Conservation (phyloP, 2,113 vertebrate genomes). For the Caranx ignobilis region DNA sequence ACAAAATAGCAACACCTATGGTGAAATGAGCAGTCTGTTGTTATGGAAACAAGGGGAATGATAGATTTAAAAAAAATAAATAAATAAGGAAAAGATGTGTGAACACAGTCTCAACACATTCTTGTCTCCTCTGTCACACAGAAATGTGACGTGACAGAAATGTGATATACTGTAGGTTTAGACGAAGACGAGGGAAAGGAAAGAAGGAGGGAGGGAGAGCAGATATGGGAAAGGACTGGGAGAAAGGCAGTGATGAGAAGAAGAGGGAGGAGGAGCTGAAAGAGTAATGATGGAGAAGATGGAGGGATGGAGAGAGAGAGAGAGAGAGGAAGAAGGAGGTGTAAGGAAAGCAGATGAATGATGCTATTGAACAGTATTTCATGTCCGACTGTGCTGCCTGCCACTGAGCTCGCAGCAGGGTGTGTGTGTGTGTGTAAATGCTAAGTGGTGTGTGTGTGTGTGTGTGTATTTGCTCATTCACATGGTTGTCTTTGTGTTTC, state of each 20-base stretch:
- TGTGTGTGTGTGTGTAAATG: slow-evolving; percentile 45
- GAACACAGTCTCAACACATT: background rate
- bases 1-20: background rate
- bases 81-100: background rate
- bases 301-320: slow-evolving; percentile 27
- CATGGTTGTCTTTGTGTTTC: slow-evolving; percentile 45
- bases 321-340: slow-evolving; percentile 24
- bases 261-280: slow-evolving; percentile 48
- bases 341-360: slow-evolving; percentile 80
- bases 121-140: background rate
- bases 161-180: slow-evolving; percentile 32
- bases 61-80: background rate
- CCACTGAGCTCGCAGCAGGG: slow-evolving; percentile 69
- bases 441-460: slow-evolving; percentile 20
- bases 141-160: slow-evolving; percentile 15
- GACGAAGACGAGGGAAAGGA: background rate
- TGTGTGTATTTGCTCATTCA: slow-evolving; percentile 29
- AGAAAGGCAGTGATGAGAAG: slow-evolving; percentile 42
- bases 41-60: slow-evolving; percentile 23
- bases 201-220: background rate
- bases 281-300: slow-evolving; percentile 55
- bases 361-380: slow-evolving; percentile 82
- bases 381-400: slow-evolving; percentile 82
- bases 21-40: slow-evolving; percentile 2
- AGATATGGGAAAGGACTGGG: slow-evolving; percentile 7